Evolutionary conservation across 2,888 invertebrate species (phyloP), one percentile per base, ranked within the genome.

Genomic region (Uropetala carovei): DNA sequence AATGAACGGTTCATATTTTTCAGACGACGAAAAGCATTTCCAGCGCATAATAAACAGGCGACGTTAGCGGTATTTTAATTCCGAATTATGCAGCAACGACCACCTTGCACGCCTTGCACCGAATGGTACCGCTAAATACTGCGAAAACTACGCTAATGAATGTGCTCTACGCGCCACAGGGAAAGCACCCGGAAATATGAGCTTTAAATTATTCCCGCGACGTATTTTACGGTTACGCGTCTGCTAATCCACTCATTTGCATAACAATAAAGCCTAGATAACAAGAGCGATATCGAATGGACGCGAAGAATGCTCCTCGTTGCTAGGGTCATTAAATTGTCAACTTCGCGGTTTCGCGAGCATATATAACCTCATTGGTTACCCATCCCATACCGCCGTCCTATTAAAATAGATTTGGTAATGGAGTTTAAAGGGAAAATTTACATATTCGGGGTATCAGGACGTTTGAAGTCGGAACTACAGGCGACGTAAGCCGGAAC

Each of bases 341-440:
- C 68, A 68, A 68, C 18, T 68, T 68, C 68, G 22, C 13, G 68
- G n/a, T 68, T 68, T 68, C 68, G 68, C 22, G 22, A n/a, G 68
- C 64, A n/a, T 22, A 68, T 68, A 68, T 68, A 68, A n/a, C 68
- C 68, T n/a, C 68, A 68, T 68, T 68, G 64, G 64, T 18, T 16
- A 64, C 16, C 43, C 14, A 7, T 64, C 64, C 18, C 64, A 13
- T 18, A 7, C 64, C 64, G 18, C 68, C 13, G 18, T 22, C 0
- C 18, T 68, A 68, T 68, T 22, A 68, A 10, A 68, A 68, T 68
- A 18, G 18, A 68, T 68, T 68, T 22, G 16, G 68, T 68, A 18
- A 68, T 68, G 18, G 68, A 68, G 68, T 68, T 68, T 68, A 68
- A 68, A 9, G 68, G 68, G 68, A 68, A 68, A 68, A 68, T 68